These are phyloP conservation scores for Melipona beecheii DNA, from an alignment of 2,888 invertebrate genomes.

Conservation along the genomic window DNA sequence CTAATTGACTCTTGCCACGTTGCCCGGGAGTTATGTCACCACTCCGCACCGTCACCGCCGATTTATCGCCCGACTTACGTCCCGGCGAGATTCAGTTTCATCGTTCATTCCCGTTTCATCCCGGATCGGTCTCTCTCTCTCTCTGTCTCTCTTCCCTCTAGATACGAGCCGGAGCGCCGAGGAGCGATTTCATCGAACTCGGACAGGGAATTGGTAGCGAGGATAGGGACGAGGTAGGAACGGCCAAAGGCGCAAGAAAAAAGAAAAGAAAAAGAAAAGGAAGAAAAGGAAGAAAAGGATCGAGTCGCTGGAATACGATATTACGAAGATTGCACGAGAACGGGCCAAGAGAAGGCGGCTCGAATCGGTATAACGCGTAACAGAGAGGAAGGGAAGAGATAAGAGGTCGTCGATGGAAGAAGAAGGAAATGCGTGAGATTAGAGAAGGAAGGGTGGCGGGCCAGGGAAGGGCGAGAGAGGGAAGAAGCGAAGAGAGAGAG, in stretches of 20 bases:
- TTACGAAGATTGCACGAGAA: slow-evolving; percentile 68
- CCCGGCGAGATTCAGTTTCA: slow-evolving; percentile 27
- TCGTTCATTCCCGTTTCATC: neutral
- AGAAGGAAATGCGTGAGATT: slow-evolving; percentile 42
- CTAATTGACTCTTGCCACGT: slow-evolving; percentile 62
- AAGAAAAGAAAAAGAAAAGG: neutral
- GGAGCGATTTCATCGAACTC: neutral
- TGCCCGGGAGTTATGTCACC: slow-evolving; percentile 58
- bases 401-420: slow-evolving; percentile 29
- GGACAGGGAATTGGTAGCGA: neutral
- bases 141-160: neutral
- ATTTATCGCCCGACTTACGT: neutral
- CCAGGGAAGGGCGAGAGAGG: neutral
- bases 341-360: slow-evolving; percentile 28
- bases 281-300: slow-evolving; percentile 20
- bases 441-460: slow-evolving; percentile 17
- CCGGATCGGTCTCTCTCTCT: neutral
- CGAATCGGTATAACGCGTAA: slow-evolving; percentile 23
- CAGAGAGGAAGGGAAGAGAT: slow-evolving; percentile 3
- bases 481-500: slow-evolving; percentile 3
- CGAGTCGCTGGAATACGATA: slow-evolving; percentile 58
- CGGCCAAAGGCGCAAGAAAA: neutral
- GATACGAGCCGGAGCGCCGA: neutral
- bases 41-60: slow-evolving; percentile 37
- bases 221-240: neutral